Base-by-base conservation (phyloP, 2,797 vertebrate genomes). In the Caiman crocodilus region DNA sequence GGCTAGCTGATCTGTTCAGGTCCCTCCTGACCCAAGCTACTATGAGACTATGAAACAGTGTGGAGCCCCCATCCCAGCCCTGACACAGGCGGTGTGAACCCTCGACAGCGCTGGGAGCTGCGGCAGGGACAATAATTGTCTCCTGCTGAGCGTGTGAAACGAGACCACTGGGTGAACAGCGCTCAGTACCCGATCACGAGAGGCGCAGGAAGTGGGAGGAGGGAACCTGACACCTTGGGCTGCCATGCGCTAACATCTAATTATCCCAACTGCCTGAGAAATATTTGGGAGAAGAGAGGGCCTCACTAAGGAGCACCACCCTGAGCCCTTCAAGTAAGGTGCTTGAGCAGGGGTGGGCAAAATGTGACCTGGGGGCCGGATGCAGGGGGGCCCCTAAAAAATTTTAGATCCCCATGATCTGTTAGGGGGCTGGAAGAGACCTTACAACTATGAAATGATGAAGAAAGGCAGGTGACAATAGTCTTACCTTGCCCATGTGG, bases 221-320 rank as follows among this genome's bases (percentile, higher is more conserved):
- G 67, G 32, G 26, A 25, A 64, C 64, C 9, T 17, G 20, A 21
- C 67, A 42, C 67, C 11, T 35, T 25, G 6, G 67, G 21, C 67
- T 35, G 32, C 14, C 32, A 23, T 71, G 21, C 42, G 67, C 25
- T 14, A 71, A 71, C 18, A 21, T 30, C 15, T 69, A 18, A 32
- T 69, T 69, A 32, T 32, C 30, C 21, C 15, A 42, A 13, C 20
- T 42, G 67, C 21, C 12, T 71, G 67, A 71, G 32, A 32, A 32
- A 20, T 17, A 67, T 18, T 30, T 32, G 17, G 2, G 18, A 58
- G 57, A 35, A 60, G 14, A 9, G 56, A 6, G 1, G 0, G 0
- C 10, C 20, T 56, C 0, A 0, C 1, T 1, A 15, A 20, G 71
- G 4, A 69, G 8, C 59, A 79, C 8, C 13, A 20, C 32, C 30